Conservation (phyloP, 2,888 invertebrate genomes). For the Philereme transversata region DNA sequence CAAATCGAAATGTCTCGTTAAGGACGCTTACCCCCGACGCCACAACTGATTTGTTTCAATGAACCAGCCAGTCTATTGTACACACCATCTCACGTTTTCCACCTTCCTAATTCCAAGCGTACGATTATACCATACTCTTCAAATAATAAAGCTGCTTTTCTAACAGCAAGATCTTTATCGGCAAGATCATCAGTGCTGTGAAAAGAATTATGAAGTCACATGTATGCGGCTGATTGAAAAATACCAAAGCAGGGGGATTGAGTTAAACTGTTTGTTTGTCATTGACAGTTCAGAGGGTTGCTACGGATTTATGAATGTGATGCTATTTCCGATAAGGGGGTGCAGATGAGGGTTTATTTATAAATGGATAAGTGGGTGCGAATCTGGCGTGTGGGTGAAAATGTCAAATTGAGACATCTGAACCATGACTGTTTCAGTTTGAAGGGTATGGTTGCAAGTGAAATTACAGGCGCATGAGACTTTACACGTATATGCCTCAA, state of each 20-base stretch:
- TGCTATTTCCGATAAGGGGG: constrained; percentile 51
- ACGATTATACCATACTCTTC: background rate
- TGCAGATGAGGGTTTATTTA: constrained; percentile 26
- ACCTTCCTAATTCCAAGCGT: constrained; percentile 27
- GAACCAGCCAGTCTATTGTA: constrained; percentile 54
- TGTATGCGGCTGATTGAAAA: constrained; percentile 76
- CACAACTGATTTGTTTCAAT: constrained; percentile 70
- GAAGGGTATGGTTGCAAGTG: too few relatives aligned
- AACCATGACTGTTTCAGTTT: too few relatives aligned
- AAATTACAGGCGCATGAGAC: too few relatives aligned
- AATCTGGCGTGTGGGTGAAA: constrained; percentile 11
- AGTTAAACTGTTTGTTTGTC: constrained; percentile 61
- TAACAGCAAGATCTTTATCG: constrained; percentile 58
- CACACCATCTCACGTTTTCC: constrained; percentile 51
- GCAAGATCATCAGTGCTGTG: constrained; percentile 55
- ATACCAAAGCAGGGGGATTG: constrained; percentile 64
- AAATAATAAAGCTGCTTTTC: constrained; percentile 39
- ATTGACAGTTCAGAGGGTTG: constrained; percentile 64
- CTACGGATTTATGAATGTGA: constrained; percentile 55
- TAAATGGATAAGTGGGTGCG: constrained; percentile 15
- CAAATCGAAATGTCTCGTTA: too few relatives aligned
- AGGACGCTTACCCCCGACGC: constrained; percentile 28
- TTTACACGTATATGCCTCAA: too few relatives aligned
- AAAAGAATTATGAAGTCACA: constrained; percentile 71
- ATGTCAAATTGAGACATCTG: constrained; percentile 14